These are phyloP conservation scores for Mayetiola destructor DNA, from an alignment of 2,888 invertebrate genomes.

Conservation along the genomic window DNA sequence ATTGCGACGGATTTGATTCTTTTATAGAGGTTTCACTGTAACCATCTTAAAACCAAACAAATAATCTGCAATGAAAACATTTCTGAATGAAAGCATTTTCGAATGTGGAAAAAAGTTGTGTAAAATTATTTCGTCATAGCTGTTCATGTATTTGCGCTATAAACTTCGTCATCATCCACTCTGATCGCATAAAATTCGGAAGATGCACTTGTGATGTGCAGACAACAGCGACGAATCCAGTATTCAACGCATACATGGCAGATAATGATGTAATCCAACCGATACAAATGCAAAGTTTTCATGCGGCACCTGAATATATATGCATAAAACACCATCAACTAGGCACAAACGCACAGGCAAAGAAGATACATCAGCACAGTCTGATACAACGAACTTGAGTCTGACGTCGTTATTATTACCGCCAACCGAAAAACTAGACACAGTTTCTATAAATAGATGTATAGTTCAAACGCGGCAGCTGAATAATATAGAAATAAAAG, in stretches of 20 bases:
- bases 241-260: constrained; percentile 6
- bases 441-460: background rate
- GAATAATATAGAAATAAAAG: background rate
- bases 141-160: constrained; percentile 1
- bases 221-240: constrained; percentile 13
- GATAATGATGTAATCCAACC: constrained; percentile 4
- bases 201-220: constrained; percentile 5
- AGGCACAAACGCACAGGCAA: background rate
- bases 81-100: no score
- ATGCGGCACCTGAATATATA: constrained; percentile 4
- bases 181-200: background rate
- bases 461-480: constrained; percentile 3
- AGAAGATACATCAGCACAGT: background rate
- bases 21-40: no score
- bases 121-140: background rate
- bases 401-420: constrained; percentile 4
- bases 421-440: constrained; percentile 4
- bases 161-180: constrained; percentile 1
- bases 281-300: background rate
- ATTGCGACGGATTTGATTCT: no score
- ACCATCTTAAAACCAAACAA: no score
- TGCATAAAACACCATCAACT: background rate
- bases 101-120: no score
- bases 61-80: no score
- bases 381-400: background rate